Evolutionary conservation across 2,113 vertebrate genomes (phyloP).

Genomic region (Nibea coibor): DNA sequence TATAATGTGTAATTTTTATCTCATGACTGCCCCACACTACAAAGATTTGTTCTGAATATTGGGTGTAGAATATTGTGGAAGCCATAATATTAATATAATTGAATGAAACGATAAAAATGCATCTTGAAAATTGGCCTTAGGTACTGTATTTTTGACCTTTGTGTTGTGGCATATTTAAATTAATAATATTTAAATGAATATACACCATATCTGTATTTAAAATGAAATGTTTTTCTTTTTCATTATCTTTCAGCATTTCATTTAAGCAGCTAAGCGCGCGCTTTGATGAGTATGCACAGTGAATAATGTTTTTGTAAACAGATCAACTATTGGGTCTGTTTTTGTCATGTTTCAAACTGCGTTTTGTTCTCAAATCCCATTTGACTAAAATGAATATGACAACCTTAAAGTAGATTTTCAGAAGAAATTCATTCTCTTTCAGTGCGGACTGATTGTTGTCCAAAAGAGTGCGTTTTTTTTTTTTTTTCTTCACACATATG

Average conservation of each 20-base stretch:
- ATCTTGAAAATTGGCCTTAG: background rate
- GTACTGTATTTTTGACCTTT: background rate
- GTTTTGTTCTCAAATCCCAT: constrained; percentile 82
- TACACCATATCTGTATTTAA: background rate
- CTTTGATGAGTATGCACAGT: constrained; percentile 42
- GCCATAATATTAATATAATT: background rate
- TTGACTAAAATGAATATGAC: constrained; percentile 85
- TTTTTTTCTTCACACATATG: constrained; percentile 72
- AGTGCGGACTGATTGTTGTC: constrained; percentile 71
- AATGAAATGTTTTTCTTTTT: background rate
- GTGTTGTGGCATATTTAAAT: background rate
- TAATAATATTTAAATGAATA: constrained; percentile 5
- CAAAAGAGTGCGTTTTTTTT: constrained; percentile 67
- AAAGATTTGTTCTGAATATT: background rate
- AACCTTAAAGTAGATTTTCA: constrained; percentile 84
- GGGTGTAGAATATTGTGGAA: background rate
- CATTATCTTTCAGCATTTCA: constrained; percentile 22
- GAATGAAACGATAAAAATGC: background rate
- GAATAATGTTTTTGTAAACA: constrained; percentile 68
- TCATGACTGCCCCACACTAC: background rate
- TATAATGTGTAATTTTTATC: background rate
- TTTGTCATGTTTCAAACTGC: constrained; percentile 71
- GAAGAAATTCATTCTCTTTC: constrained; percentile 74
- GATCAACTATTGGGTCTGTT: constrained; percentile 74
- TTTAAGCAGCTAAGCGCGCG: constrained; percentile 26